Evolutionary conservation across 1,140 invertebrate genomes (phyloP).

Genomic region (Oryctes rhinoceros): DNA sequence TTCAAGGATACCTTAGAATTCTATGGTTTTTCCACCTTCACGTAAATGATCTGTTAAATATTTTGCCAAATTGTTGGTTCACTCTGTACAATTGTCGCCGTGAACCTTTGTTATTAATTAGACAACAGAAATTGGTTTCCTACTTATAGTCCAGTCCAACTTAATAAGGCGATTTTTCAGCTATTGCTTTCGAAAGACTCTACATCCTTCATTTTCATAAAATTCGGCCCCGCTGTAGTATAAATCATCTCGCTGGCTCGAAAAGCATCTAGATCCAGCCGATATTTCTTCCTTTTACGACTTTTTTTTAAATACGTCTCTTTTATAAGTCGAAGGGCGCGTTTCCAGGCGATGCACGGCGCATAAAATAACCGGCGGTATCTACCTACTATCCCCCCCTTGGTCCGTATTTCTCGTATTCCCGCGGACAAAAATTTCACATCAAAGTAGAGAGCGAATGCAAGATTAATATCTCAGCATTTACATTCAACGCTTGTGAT

Average conservation of each 20-base stretch:
- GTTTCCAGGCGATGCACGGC: neutral
- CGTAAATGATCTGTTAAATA: too few species aligned
- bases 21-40: too few species aligned
- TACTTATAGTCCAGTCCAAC: too few species aligned
- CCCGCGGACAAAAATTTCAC: neutral
- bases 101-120: too few species aligned
- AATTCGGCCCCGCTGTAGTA: neutral
- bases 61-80: too few species aligned
- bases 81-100: too few species aligned
- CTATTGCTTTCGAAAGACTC: neutral
- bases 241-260: neutral
- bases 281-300: conserved; percentile 20
- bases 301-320: neutral
- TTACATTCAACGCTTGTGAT: neutral
- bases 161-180: neutral
- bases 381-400: neutral
- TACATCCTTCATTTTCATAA: neutral
- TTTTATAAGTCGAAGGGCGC: neutral
- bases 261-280: neutral
- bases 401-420: neutral
- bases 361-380: neutral
- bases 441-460: conserved; percentile 12
- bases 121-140: too few species aligned
- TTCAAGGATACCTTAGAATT: too few species aligned
- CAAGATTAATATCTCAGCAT: conserved; percentile 14